Base-by-base conservation (phyloP, 2,113 vertebrate species). In the Tapirus terrestris region DNA sequence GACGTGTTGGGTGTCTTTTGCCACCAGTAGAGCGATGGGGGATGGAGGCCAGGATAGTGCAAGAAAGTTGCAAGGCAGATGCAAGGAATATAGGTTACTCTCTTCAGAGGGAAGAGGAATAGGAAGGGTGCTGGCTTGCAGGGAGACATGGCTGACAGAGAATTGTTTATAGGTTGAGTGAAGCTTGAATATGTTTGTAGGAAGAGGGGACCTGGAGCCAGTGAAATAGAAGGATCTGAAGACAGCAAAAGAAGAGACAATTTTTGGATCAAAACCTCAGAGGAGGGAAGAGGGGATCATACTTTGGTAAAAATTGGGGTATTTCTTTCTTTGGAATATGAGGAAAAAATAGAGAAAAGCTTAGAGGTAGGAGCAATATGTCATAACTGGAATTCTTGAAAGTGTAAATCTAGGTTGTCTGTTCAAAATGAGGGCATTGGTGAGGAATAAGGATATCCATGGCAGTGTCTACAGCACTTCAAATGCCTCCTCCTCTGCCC, bases 1-100 rank as follows among this genome's bases (percentile, higher is more conserved):
- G 61, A 94, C 3, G 4, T 70, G 48, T 72, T 76, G 70, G 33
- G 33, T 39, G 72, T 63, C 70, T 72, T 97, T 73, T 76, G n/a
- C 63, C 65, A 43, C 20, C 20, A 43, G 96, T 4, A 48, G 16
- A 67, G 31, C 6, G n/a, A 27, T 56, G 20, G 60, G 6, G 61
- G 21, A 14, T n/a, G 53, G 36, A 21, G 80, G 21, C 51, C 39
- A 4, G 27, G 39, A 43, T 39, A 27, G 16, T 6, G 11, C 75
- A 51, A 39, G 79, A 43, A 65, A 43, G 43, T 23, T 36, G 2
- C 5, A 36, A 87, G 21, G 36, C 33, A 51, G 45, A 79, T 21
- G 13, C 3, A 6, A 75, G 48, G 31, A 82, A 53, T n/a, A 17
- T 6, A 61, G 39, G 48, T 65, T 10, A 25, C 36, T 61, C 4